These are phyloP conservation scores for Tetranychus truncatus DNA, from an alignment of 2,888 invertebrate species.

Conservation along the genomic window DNA sequence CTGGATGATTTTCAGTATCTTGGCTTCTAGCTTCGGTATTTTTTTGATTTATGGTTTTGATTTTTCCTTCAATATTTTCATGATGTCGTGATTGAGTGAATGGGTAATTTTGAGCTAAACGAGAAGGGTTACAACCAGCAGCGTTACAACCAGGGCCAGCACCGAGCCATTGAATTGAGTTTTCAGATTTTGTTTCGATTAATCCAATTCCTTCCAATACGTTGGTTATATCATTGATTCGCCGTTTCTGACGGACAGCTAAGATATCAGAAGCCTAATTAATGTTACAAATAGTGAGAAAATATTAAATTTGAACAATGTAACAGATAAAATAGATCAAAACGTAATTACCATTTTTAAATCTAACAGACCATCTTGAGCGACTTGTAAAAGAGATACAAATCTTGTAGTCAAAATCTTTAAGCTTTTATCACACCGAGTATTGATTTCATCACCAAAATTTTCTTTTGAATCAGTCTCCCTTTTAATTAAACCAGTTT, in stretches of 20 bases:
- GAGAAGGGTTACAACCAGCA: too few relatives aligned
- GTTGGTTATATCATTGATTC: constrained; percentile 85
- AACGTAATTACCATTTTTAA: constrained; percentile 60
- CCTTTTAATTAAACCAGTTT: too few relatives aligned
- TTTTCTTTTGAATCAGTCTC: too few relatives aligned
- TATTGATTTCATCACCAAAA: neutral
- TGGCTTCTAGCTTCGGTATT: neutral
- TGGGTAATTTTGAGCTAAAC: too few relatives aligned
- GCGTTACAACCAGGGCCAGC: constrained; percentile 51
- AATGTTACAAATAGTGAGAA: too few relatives aligned
- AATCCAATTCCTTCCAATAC: constrained; percentile 80
- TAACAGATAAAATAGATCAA: neutral
- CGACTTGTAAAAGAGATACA: constrained; percentile 67
- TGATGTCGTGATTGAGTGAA: constrained; percentile 9
- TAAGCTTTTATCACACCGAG: constrained; percentile 54
- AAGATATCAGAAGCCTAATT: constrained; percentile 64
- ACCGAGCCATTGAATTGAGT: constrained; percentile 83
- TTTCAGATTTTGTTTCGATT: constrained; percentile 79
- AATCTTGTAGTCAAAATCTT: constrained; percentile 76
- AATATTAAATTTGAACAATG: neutral
- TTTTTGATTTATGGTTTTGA: neutral
- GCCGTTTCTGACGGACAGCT: constrained; percentile 66
- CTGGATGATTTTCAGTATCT: constrained; percentile 8
- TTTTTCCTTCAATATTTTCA: neutral
- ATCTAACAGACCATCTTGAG: constrained; percentile 76